Conservation (phyloP, 2,797 vertebrate species). For the Falco biarmicus region DNA sequence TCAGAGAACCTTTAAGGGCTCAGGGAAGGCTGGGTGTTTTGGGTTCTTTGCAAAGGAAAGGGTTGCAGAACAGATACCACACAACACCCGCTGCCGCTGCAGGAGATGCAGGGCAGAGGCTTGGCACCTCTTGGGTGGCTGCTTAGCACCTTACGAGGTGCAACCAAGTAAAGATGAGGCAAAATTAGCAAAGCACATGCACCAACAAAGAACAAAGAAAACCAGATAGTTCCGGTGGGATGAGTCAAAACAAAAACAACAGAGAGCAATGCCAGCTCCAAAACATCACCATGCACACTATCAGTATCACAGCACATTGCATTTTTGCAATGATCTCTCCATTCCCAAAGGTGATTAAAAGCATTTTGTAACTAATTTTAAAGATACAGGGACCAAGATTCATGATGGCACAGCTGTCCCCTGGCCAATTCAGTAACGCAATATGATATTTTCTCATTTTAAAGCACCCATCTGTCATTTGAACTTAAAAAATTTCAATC, state of each 20-base stretch:
- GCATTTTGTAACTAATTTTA: background rate
- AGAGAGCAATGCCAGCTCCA: background rate
- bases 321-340: background rate
- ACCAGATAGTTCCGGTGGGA: background rate
- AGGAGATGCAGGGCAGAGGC: no score
- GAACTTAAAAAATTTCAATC: background rate
- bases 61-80: background rate
- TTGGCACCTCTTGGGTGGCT: background rate
- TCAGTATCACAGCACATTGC: background rate
- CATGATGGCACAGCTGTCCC: background rate
- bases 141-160: background rate
- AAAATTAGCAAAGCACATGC: background rate
- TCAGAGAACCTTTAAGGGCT: background rate
- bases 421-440: background rate
- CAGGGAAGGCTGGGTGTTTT: background rate
- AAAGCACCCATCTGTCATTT: background rate
- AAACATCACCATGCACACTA: background rate
- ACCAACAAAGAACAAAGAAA: background rate
- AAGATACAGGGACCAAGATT: background rate
- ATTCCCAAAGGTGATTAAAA: background rate
- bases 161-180: background rate
- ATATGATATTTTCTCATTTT: background rate
- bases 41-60: background rate
- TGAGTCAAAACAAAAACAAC: background rate
- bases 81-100: fast-evolving